Percentiles rank a stretch among this genome's conserved stretches.
These are phyloP conservation scores for Molanna angustata DNA, from an alignment of 2,888 invertebrate genomes.

Conservation along the genomic window DNA sequence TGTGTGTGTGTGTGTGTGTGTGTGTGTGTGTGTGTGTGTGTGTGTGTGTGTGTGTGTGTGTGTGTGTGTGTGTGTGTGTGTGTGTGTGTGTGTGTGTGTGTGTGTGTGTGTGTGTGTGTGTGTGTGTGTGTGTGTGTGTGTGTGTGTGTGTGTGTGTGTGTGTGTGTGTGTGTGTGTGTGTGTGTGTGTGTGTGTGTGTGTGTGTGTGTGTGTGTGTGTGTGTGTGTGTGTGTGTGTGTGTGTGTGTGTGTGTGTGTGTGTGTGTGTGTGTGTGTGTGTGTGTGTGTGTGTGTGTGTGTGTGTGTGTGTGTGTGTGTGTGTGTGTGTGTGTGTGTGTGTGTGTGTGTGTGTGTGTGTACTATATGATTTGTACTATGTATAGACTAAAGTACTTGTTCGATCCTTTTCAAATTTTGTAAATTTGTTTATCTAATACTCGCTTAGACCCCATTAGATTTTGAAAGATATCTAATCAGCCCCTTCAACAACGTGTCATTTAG, in stretches of 20 bases:
- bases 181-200: neutral
- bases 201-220: neutral
- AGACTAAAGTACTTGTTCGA: no score
- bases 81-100: neutral
- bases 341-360: conserved; percentile 4
- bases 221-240: conserved; percentile 3
- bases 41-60: neutral
- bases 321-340: conserved; percentile 2
- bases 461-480: no score
- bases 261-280: conserved; percentile 4
- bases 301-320: conserved; percentile 4
- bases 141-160: neutral
- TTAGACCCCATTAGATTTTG: no score
- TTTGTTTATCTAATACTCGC: no score
- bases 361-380: no score
- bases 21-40: neutral
- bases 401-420: no score
- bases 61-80: neutral
- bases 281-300: conserved; percentile 3
- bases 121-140: neutral
- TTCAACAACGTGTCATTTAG: no score
- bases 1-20: neutral
- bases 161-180: neutral
- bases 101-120: neutral
- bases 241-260: conserved; percentile 4